These are phyloP conservation scores for Spilogale gracilis DNA, from an alignment of 2,113 vertebrate genomes.

Conservation along the genomic window DNA sequence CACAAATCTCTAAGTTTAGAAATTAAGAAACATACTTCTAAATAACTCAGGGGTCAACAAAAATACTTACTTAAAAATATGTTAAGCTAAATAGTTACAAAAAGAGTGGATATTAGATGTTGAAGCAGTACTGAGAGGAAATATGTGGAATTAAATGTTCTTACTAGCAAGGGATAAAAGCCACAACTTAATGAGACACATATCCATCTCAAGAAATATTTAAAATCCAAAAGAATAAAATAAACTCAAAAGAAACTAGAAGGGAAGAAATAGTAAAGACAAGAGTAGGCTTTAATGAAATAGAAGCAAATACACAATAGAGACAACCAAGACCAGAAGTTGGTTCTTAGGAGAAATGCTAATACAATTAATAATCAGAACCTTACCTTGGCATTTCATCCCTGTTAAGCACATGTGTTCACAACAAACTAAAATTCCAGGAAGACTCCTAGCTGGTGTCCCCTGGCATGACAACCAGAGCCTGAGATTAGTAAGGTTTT, in stretches of 20 bases:
- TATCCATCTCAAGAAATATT: background rate
- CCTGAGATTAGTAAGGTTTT: background rate
- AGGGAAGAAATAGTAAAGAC: background rate
- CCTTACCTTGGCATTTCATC: background rate
- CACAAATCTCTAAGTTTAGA: background rate
- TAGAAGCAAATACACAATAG: background rate
- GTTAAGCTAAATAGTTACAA: background rate
- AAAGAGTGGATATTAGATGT: background rate
- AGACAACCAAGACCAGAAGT: background rate
- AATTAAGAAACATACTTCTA: slow-evolving; percentile 7
- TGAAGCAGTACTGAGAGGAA: background rate
- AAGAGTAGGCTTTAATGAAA: background rate
- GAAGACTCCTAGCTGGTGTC: background rate
- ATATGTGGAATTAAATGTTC: background rate
- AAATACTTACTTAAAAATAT: background rate
- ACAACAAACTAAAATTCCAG: background rate
- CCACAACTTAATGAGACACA: background rate
- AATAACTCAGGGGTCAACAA: slow-evolving; percentile 14
- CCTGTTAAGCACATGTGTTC: background rate
- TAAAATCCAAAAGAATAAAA: background rate
- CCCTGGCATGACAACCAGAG: background rate
- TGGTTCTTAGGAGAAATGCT: background rate
- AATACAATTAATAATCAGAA: background rate
- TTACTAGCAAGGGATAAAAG: background rate
- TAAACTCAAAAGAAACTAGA: background rate